Evolutionary conservation across 1,140 invertebrate species (phyloP).

Genomic region (Caenorhabditis inopinata): DNA sequence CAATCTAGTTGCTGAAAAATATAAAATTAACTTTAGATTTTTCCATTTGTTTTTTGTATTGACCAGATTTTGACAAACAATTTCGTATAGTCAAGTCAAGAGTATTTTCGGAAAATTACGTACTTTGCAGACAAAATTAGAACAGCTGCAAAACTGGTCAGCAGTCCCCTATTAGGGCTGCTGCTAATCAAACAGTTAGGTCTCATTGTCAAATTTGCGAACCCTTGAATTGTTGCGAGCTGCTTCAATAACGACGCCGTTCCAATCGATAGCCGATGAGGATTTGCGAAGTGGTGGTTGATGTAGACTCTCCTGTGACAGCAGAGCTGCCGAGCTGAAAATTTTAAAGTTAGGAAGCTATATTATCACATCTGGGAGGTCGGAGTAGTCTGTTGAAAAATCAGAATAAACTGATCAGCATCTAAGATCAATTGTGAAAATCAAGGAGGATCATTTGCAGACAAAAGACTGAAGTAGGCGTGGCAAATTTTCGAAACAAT

Average conservation of each 20-base stretch:
- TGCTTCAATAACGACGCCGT: constrained; percentile 16
- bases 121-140: neutral
- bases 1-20: constrained; percentile 23
- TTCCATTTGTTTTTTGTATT: too few relatives aligned
- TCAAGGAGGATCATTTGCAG: constrained; percentile 5
- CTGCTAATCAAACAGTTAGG: neutral
- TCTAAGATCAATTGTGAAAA: neutral
- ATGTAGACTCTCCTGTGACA: constrained; percentile 32
- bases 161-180: constrained; percentile 25
- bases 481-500: constrained; percentile 1
- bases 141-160: neutral
- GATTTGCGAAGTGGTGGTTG: constrained; percentile 40
- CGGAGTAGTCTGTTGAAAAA: too few relatives aligned
- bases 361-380: too few relatives aligned
- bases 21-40: neutral
- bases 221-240: constrained; percentile 25
- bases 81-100: neutral
- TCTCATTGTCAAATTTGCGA: constrained; percentile 17
- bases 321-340: constrained; percentile 41
- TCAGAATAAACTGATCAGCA: neutral
- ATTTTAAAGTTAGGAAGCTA: neutral
- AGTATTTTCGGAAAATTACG: constrained; percentile 13
- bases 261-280: constrained; percentile 40
- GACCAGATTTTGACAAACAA: neutral
- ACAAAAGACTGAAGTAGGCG: neutral